Base-by-base conservation (phyloP, 2,888 invertebrate genomes). In the Hirtodrosophila alboralis region DNA sequence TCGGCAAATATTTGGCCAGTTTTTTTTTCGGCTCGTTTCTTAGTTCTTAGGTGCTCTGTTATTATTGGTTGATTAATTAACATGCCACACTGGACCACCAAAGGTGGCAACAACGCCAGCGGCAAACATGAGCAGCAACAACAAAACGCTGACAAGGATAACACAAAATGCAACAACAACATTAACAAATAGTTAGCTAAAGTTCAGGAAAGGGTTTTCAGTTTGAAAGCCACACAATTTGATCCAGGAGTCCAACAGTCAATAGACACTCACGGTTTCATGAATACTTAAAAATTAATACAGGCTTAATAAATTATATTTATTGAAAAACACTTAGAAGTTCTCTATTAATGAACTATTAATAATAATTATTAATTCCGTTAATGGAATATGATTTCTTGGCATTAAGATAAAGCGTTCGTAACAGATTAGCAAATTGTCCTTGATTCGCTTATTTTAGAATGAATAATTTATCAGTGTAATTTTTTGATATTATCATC, bases 31-130 rank as follows among this genome's bases (percentile, higher is more conserved):
- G 83, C 60, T 75, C 56, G 61, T 73, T 72, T 66, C 60, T 68
- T 57, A 27, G 18, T n/a, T n/a, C n/a, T n/a, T n/a, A n/a, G 61
- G 30, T 62, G 59, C 67, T 52, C 53, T 66, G 60, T 77, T 81
- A 74, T 74, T 85, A 78, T 85, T 84, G 78, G 64, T 71, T 85
- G 86, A 85, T 85, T 85, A 85, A 85, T 85, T 85, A 85, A 80
- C 87, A 84, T 75, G 75, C 75, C 84, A 48, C 62, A 33, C 43
- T 41, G 67, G 84, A 85, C 84, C 87, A 85, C 87, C 84, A 66
- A 65, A 75, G 71, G 63, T 53, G 81, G 51, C 63, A 62, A 58
- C 64, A 36, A 36, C 49, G 37, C 47, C 31, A 36, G 38, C 40
- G 14, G 64, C 66, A 40, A 54, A 53, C 52, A 16, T 26, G 40